Base-by-base conservation (phyloP, 1,140 invertebrate genomes). In the Gryon sp. region DNA sequence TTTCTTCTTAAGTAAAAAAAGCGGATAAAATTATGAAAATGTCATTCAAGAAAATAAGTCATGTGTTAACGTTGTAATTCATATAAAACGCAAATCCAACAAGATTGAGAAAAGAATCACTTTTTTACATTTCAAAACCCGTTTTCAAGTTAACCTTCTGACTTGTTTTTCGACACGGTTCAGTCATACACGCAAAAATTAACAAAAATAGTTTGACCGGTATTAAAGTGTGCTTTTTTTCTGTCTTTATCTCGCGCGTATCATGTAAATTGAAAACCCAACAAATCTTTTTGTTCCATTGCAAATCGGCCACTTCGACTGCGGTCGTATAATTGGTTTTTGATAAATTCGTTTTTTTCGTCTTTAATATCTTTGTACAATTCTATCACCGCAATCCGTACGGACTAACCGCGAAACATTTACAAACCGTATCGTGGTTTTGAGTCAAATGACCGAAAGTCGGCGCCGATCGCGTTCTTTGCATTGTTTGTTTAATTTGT, bases 351-450 rank as follows among this genome's bases (percentile, higher is more conserved):
- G 53, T 18, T 11, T 59, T 41, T 60, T 60, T 52, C 22, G 43
- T 40, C 15, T 24, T 38, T 40, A 24, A 24, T 4, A 24, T n/a
- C 24, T 7, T 50, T 28, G 28, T 48, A 46, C 30, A 46, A 46
- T 38, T 50, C 38, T 45, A 46, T 68, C 50, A 8, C 32, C 28
- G 1, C 38, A 22, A 18, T 24, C 22, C 28, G 15, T n/a, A 22
- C 26, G 22, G 45, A n/a, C 36, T 59, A 65, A 65, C 65, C 74
- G 53, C 68, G 59, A 16, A 40, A 66, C 73, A 77, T 81, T 84
- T 78, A 73, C 82, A 80, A 7, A 7, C 22, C 7, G 7, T 24
- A 4, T 24, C 22, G 22, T 24, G 22, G 22, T 7, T 24, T 24
- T n/a, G n/a, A n/a, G n/a, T n/a, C n/a, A n/a, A n/a, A n/a, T n/a